Conservation (phyloP, 2,797 vertebrate genomes). For the Clarias fuscus region DNA sequence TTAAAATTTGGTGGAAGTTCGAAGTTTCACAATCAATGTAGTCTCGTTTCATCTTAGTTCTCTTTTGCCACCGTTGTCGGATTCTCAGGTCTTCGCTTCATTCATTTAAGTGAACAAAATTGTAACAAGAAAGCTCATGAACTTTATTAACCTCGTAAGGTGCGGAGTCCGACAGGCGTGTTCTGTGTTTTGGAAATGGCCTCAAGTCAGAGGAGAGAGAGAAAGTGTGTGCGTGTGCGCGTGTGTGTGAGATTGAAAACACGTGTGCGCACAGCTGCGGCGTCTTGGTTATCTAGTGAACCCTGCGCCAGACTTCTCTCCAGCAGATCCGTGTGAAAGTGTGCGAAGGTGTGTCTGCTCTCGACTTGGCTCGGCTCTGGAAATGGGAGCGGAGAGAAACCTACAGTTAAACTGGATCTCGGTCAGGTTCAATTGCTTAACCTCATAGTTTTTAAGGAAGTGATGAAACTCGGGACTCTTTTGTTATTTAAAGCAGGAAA, state of each 20-base stretch:
- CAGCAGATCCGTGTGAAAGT: background rate
- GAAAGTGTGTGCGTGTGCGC: background rate
- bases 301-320: too few species aligned
- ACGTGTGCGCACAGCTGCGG: background rate
- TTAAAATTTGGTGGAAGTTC: background rate
- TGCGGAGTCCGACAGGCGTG: background rate
- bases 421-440: background rate
- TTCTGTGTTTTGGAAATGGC: background rate
- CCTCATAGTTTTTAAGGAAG: slow-evolving; percentile 2
- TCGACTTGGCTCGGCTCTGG: too few species aligned
- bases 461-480: slow-evolving; percentile 18
- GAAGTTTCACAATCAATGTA: background rate
- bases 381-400: background rate
- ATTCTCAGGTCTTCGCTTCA: background rate
- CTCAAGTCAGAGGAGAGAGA: background rate
- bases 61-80: too few species aligned
- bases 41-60: background rate
- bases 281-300: background rate
- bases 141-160: background rate
- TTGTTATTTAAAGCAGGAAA: slow-evolving; percentile 45
- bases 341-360: background rate
- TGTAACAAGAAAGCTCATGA: background rate
- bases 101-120: too few species aligned
- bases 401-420: too few species aligned
- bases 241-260: background rate